A percentile compares a stretch with the other conserved stretches of the same genome.
These are phyloP conservation scores for Agrochola lychnidis DNA, from an alignment of 2,888 invertebrate species.

Conservation along the genomic window DNA sequence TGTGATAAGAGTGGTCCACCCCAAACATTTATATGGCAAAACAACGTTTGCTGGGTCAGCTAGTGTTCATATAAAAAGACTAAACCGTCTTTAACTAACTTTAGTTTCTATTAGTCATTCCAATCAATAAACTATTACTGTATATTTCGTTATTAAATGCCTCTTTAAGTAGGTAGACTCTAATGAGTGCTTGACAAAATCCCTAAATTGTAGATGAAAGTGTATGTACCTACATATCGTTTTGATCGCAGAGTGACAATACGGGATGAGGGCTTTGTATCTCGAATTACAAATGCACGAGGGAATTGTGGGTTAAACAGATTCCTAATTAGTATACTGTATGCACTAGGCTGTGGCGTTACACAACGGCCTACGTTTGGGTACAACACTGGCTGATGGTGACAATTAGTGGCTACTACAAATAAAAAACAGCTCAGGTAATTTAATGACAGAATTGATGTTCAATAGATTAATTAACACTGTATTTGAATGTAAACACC, in stretches of 20 bases:
- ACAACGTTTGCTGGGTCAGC: no score
- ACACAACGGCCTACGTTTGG: background rate
- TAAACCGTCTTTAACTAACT: no score
- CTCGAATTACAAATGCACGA: conserved; percentile 1
- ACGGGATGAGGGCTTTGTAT: background rate
- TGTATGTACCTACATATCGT: background rate
- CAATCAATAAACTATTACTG: no score
- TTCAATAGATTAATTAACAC: background rate
- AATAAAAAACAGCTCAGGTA: background rate
- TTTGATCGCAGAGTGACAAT: conserved; percentile 5
- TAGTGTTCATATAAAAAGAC: no score
- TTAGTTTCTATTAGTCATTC: no score
- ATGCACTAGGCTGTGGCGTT: background rate
- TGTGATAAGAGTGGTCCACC: no score
- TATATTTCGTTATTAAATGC: no score
- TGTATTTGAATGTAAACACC: background rate
- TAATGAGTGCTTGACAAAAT: background rate
- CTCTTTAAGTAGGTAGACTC: no score
- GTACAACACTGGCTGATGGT: background rate
- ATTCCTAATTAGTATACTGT: background rate
- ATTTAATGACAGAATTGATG: background rate
- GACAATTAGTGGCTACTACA: background rate
- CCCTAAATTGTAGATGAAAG: background rate
- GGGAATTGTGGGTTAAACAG: background rate
- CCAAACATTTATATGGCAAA: no score